These are phyloP conservation scores for Montipora capitata DNA, from an alignment of 92 coral and sea anemone genomes.

Conservation along the genomic window DNA sequence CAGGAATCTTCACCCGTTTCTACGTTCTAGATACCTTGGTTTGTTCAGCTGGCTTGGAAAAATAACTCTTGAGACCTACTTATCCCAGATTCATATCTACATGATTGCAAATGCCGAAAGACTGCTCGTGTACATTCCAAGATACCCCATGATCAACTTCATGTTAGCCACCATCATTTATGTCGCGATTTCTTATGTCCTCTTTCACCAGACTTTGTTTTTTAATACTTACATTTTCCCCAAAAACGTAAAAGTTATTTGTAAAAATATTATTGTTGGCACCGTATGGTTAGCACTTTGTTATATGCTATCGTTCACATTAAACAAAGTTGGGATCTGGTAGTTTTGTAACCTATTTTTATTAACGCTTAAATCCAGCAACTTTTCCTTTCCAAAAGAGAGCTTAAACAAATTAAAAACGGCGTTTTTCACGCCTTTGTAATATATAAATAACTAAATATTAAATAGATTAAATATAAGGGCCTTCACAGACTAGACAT, in stretches of 20 bases:
- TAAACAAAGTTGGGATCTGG: constrained; percentile 85
- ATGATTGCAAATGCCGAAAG: constrained; percentile 97
- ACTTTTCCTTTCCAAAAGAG: too few species aligned
- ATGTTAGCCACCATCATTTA: constrained; percentile 86
- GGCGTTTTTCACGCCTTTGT: too few species aligned
- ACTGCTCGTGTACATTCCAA: constrained; percentile 81
- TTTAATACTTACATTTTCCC: constrained; percentile 95
- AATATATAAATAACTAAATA: too few species aligned
- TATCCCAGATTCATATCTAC: constrained; percentile 97
- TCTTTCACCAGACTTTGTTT: constrained; percentile 92
- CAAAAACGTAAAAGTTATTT: constrained; percentile 90
- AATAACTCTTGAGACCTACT: constrained; percentile 93
- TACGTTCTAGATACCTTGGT: constrained; percentile 86
- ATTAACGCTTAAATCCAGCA: too few species aligned
- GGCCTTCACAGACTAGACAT: too few species aligned
- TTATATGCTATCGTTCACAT: constrained; percentile 82
- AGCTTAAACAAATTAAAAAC: too few species aligned
- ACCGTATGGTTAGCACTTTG: constrained; percentile 78
- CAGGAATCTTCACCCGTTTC: constrained; percentile 86
- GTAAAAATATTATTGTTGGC: constrained; percentile 87
- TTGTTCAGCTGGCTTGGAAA: constrained; percentile 98
- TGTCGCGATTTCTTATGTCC: constrained; percentile 92
- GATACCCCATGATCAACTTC: constrained; percentile 97
- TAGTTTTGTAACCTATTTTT: neutral
- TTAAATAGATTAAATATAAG: too few species aligned